Evolutionary conservation across 2,113 vertebrate species (phyloP).

Genomic region (Turdus rufiventris): DNA sequence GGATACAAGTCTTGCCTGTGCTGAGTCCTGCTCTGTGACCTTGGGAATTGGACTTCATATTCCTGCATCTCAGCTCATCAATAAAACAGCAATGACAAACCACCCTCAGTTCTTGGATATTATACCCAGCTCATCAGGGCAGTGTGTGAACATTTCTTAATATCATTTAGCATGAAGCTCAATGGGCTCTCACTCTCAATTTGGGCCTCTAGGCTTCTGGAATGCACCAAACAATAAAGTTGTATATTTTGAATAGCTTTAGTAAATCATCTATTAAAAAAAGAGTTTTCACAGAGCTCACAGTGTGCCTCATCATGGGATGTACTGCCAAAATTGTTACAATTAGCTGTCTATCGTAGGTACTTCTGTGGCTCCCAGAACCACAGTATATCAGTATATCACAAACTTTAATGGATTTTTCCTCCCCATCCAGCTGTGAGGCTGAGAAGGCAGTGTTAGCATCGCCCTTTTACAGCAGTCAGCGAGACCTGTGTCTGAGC

Average conservation of each 20-base stretch:
- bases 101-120: background rate
- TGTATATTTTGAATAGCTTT: conserved; percentile 28
- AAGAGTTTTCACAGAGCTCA: background rate
- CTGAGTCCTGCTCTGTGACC: background rate
- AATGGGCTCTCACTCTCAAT: background rate
- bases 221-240: background rate
- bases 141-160: background rate
- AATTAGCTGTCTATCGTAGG: conserved; percentile 52
- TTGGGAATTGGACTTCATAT: background rate
- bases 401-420: conserved; percentile 31
- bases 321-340: conserved; percentile 41
- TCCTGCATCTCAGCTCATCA: background rate
- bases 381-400: background rate
- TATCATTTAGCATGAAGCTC: background rate
- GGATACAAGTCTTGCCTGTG: background rate
- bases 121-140: background rate
- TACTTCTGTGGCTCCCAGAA: conserved; percentile 43
- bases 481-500: background rate
- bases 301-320: background rate
- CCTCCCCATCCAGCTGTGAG: background rate
- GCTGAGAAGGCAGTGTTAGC: background rate
- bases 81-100: background rate
- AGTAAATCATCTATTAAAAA: conserved; percentile 18
- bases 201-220: conserved; percentile 4
- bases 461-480: background rate